Evolutionary conservation across 2,888 invertebrate genomes (phyloP), one percentile per base, ranked within the genome.

Genomic region (Oligia fasciuncula): DNA sequence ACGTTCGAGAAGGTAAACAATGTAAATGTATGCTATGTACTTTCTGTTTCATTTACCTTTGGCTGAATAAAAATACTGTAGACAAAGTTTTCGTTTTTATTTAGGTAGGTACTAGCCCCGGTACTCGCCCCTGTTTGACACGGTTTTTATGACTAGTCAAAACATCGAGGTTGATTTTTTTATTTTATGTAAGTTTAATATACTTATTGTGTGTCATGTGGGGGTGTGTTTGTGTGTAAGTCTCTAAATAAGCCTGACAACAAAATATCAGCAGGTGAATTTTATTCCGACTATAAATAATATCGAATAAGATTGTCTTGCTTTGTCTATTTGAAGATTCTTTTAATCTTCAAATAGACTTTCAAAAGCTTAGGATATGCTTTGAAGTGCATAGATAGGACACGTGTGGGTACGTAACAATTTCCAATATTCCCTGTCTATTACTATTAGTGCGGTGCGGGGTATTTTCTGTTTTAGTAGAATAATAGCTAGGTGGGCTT

Each of bases 1-100:
- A 73, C 62, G 69, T 54, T 66, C 29, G 60, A 46, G 23, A 57
- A 71, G 19, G 19, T 76, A 69, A 62, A 79, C 43, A 77, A 65
- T 79, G 65, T 77, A 13, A 69, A 76, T 76, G 57, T 69, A 69
- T 65, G 57, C 65, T 65, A 76, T 80, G 35, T 70, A 72, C 62
- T 71, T 75, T 57, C 5, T 49, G 68, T 67, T 83, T 75, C 3
- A 19, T 23, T 62, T 71, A 23, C 49, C 2, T 75, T 66, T 43
- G n/a, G 5, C 6, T 5, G n/a, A 74, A 67, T 76, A 70, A 79
- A 83, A 29, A 40, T 49, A 13, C 9, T 62, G 17, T 23, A 43
- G 17, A 23, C 1, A 11, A 43, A 13, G 13, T 54, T 35, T 29
- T 60, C 63, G 14, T 14, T 40, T 73, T 65, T 74, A 23, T 35